A percentile compares a stretch with the other conserved stretches of the same genome.
These are phyloP conservation scores for Tetropium fuscum DNA, from an alignment of 2,888 invertebrate species.

Conservation along the genomic window DNA sequence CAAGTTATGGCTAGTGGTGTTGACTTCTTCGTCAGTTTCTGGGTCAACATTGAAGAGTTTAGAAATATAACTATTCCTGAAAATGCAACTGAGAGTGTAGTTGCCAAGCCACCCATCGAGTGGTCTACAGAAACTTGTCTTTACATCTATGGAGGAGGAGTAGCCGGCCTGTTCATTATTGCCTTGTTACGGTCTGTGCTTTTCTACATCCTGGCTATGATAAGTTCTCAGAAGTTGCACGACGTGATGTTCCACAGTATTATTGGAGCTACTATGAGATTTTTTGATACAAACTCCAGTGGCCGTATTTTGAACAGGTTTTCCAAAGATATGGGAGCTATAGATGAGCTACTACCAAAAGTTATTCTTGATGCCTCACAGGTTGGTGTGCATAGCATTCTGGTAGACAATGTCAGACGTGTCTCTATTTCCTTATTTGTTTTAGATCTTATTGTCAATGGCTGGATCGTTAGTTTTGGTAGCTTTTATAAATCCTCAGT, in stretches of 20 bases:
- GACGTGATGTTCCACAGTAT: slow-evolving; percentile 76
- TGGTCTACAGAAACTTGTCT: slow-evolving; percentile 67
- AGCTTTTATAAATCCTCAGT: slow-evolving; percentile 68
- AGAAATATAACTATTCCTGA: slow-evolving; percentile 20
- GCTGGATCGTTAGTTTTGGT: slow-evolving; percentile 70
- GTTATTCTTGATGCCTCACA: slow-evolving; percentile 74
- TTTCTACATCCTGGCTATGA: slow-evolving; percentile 74
- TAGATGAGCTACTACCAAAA: slow-evolving; percentile 80
- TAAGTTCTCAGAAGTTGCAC: slow-evolving; percentile 77
- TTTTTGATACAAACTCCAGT: slow-evolving; percentile 88
- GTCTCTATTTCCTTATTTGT: slow-evolving; percentile 13
- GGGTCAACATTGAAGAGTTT: slow-evolving; percentile 66
- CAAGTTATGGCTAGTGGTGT: slow-evolving; percentile 75
- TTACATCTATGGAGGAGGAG: slow-evolving; percentile 70
- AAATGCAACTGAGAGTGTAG: slow-evolving; percentile 28
- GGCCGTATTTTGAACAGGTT: slow-evolving; percentile 85
- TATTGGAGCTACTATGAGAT: slow-evolving; percentile 71
- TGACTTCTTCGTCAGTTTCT: slow-evolving; percentile 82
- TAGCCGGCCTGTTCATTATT: slow-evolving; percentile 64
- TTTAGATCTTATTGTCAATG: slow-evolving; percentile 65
- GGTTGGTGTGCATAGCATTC: slow-evolving; percentile 56
- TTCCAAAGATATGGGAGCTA: slow-evolving; percentile 85
- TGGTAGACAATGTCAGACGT: too few species aligned
- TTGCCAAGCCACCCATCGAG: slow-evolving; percentile 12
- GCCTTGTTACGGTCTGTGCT: slow-evolving; percentile 73